Base-by-base conservation (phyloP, 2,888 invertebrate species). In the Neoaliturus tenellus region DNA sequence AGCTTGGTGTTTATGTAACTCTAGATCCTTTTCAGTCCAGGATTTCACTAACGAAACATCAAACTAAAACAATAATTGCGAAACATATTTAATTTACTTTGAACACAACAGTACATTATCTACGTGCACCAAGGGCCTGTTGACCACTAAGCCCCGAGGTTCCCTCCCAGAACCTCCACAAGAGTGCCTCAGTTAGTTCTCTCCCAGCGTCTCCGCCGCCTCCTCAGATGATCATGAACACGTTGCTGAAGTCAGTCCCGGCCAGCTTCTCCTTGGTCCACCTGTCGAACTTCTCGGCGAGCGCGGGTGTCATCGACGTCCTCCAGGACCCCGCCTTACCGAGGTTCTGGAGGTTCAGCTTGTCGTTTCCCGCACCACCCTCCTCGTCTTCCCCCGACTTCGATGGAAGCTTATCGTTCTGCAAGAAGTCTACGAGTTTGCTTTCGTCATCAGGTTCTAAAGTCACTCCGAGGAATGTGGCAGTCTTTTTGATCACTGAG, bases 271-370 rank as follows among this genome's bases (percentile, higher is more conserved):
- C 88, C 3, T 86, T 87, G 5, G 89, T 90, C 91, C 91, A 91
- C 17, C 89, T 86, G 86, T 93, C 92, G 87, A 92, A 91, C 35
- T 86, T 86, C 82, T 84, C 85, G 0, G 88, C 85, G 23, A 86
- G 55, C 20, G 88, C 87, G 6, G 83, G 86, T 6, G 86, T 87
- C 87, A 90, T 87, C 58, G 87, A 88, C 0, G 88, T 89, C 83
- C 89, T 89, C 86, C 90, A 90, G 31, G 88, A 89, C 0, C 91
- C 91, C 12, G 91, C 90, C 85, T 90, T 89, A 1, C 62, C 55
- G 23, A 25, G 58, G 25, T 17, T 55, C 39, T 20, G 58, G n/a
- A 58, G 58, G 39, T 14, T 35, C 35, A 33, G 39, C 14, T 67
- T 17, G 28, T 58, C 31, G 28, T 81, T 48, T 39, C 33, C 48